Conservation (phyloP, 2,888 invertebrate genomes). For the Chymomyza amoena region DNA sequence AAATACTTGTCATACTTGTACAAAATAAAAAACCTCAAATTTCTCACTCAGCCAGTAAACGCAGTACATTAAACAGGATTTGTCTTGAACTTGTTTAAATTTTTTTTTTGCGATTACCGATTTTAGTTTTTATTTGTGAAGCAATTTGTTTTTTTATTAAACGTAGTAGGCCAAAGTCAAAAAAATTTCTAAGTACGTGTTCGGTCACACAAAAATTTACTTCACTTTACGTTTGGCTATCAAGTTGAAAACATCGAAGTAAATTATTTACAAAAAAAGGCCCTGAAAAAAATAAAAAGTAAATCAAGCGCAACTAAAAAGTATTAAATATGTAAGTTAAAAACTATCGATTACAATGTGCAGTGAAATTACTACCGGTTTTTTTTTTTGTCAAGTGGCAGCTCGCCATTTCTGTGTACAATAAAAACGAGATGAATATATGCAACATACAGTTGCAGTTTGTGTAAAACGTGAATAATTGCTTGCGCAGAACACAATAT, state of each 20-base stretch:
- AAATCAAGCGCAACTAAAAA: slow-evolving; percentile 1
- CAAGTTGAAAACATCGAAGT: slow-evolving; percentile 28
- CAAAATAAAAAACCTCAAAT: neutral
- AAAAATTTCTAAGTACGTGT: neutral
- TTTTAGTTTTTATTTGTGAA: slow-evolving; percentile 43
- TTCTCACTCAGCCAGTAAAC: slow-evolving; percentile 42
- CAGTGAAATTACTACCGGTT: too few relatives aligned
- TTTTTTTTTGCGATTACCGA: slow-evolving; percentile 2
- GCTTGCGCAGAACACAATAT: too few relatives aligned
- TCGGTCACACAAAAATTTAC: neutral
- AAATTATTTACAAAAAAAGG: slow-evolving; percentile 19
- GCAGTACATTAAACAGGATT: slow-evolving; percentile 42
- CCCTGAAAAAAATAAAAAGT: slow-evolving; percentile 10
- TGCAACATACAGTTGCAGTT: too few relatives aligned
- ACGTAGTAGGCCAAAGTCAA: too few relatives aligned
- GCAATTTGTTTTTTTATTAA: neutral
- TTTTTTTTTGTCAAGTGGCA: too few relatives aligned
- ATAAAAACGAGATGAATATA: too few relatives aligned
- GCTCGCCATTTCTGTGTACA: too few relatives aligned
- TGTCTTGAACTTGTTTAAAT: slow-evolving; percentile 41
- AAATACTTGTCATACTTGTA: neutral
- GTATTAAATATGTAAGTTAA: neutral
- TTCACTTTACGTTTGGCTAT: slow-evolving; percentile 38
- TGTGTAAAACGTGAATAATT: too few relatives aligned
- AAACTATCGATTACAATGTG: neutral